A percentile compares a stretch with the other conserved stretches of the same genome.
Conservation (phyloP, 2,113 vertebrate genomes). For the Acrocephalus kingi region DNA sequence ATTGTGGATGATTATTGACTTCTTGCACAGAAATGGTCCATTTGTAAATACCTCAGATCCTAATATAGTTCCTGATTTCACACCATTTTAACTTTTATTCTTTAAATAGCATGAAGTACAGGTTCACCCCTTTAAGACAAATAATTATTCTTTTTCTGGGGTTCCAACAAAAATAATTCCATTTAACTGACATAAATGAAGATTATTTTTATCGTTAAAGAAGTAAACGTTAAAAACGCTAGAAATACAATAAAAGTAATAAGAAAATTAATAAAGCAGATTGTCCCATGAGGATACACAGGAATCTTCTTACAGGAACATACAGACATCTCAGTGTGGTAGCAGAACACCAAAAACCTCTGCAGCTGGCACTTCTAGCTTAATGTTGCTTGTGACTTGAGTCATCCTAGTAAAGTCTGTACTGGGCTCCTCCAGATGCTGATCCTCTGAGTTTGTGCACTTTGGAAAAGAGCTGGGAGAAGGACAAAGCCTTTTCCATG, state of each 20-base stretch:
- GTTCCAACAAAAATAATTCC: neutral
- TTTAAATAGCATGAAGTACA: neutral
- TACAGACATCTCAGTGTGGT: rapidly evolving
- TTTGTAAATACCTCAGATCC: neutral
- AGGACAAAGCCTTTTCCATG: neutral
- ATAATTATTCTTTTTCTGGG: neutral
- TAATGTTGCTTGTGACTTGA: neutral
- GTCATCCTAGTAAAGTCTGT: neutral
- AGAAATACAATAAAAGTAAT: neutral
- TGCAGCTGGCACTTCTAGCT: neutral
- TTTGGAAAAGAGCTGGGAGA: neutral
- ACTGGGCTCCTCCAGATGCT: neutral
- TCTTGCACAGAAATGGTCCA: neutral
- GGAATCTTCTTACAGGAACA: neutral
- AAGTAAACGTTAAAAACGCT: neutral
- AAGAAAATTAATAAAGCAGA: neutral
- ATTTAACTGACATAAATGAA: neutral
- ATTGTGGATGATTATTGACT: neutral
- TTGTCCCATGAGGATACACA: neutral
- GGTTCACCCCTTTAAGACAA: neutral
- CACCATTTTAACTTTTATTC: neutral
- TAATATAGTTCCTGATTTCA: neutral
- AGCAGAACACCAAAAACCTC: neutral
- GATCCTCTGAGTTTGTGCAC: neutral
- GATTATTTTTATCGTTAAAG: neutral